phyloP scores from a whole-genome alignment of 92 coral and sea anemone species.

The Zoanthus sociatus region DNA sequence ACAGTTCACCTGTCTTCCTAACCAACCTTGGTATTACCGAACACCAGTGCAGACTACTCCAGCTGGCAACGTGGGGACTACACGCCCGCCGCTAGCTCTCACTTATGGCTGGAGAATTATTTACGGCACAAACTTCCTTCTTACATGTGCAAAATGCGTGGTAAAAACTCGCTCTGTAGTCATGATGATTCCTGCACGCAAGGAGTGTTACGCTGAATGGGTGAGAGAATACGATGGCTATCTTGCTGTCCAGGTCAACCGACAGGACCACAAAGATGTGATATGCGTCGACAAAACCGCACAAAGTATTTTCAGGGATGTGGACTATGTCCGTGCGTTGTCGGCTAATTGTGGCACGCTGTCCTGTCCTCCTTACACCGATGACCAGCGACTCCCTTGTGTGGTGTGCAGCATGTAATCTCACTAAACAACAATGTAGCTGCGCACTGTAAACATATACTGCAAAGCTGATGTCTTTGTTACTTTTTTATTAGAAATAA shows the following conservation, averaged over 20 bases:
- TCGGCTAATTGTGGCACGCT: slow-evolving; percentile 75
- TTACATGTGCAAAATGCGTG: slow-evolving; percentile 76
- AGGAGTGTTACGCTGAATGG: slow-evolving; percentile 89
- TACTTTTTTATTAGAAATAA: not conserved
- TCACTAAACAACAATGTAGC: not conserved
- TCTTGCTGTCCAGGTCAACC: slow-evolving; percentile 79
- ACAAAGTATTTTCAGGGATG: slow-evolving; percentile 65
- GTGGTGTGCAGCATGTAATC: slow-evolving; percentile 83
- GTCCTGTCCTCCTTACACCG: slow-evolving; percentile 83
- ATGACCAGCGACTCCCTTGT: slow-evolving; percentile 83
- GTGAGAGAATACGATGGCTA: slow-evolving; percentile 87
- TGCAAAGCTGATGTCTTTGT: not conserved
- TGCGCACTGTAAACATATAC: not conserved
- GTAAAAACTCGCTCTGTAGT: slow-evolving; percentile 75
- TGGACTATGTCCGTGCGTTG: slow-evolving; percentile 75
- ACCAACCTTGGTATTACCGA: slow-evolving; percentile 85
- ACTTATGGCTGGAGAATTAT: slow-evolving; percentile 22
- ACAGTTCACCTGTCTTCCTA: slow-evolving; percentile 75
- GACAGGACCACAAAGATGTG: slow-evolving; percentile 77
- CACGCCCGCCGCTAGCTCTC: slow-evolving; percentile 49
- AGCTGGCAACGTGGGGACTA: slow-evolving; percentile 17
- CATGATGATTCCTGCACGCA: slow-evolving; percentile 85
- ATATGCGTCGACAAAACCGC: slow-evolving; percentile 82
- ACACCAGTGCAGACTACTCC: slow-evolving; percentile 68
- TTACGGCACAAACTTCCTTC: slow-evolving; percentile 71